These are phyloP conservation scores for Silurus glanis DNA, from an alignment of 2,113 vertebrate species.

Conservation along the genomic window DNA sequence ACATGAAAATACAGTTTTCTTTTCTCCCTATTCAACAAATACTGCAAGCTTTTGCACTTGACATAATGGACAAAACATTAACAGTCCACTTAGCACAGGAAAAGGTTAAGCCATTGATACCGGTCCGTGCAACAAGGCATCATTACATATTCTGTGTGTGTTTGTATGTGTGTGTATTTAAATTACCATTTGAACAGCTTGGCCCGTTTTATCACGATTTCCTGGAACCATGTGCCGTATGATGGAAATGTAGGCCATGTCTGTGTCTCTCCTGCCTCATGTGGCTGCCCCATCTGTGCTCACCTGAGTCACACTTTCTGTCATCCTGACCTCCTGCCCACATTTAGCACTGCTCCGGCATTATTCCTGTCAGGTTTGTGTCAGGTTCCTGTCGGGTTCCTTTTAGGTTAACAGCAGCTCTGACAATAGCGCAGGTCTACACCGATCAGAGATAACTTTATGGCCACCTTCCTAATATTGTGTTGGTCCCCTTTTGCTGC, in stretches of 20 bases:
- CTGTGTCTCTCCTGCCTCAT: slow-evolving; percentile 12
- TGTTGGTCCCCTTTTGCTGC: too few relatives aligned
- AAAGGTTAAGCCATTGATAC: not conserved
- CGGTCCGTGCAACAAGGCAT: not conserved
- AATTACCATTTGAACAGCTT: not conserved
- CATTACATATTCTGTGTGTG: not conserved
- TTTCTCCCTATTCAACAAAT: not conserved
- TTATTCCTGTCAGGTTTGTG: not conserved
- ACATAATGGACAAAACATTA: not conserved
- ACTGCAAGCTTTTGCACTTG: not conserved
- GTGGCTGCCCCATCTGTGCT: slow-evolving; percentile 12
- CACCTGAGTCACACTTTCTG: slow-evolving; percentile 18
- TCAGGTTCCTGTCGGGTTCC: not conserved
- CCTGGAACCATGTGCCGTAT: not conserved
- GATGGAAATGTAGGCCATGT: not conserved
- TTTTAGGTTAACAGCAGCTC: not conserved
- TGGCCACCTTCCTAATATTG: too few relatives aligned
- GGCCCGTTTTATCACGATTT: not conserved
- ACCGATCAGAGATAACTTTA: too few relatives aligned
- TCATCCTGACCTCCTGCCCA: slow-evolving; percentile 12
- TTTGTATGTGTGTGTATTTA: not conserved
- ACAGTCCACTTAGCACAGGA: not conserved
- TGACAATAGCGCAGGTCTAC: not conserved
- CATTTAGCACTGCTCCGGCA: not conserved
- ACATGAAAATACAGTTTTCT: not conserved